Conservation (phyloP, 2,113 vertebrate genomes). For the Nothobranchius furzeri region DNA sequence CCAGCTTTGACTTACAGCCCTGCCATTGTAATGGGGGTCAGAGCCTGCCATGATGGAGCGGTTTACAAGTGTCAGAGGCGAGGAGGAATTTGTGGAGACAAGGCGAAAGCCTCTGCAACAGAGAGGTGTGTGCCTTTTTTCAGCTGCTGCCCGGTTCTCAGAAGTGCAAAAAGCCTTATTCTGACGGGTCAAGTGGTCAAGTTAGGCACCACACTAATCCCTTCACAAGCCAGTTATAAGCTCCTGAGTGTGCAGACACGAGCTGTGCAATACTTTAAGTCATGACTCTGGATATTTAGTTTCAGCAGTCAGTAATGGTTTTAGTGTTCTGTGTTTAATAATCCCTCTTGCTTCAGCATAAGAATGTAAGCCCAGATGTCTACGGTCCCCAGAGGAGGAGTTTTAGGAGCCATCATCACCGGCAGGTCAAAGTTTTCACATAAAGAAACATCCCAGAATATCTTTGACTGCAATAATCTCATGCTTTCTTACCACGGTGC, state of each 20-base stretch:
- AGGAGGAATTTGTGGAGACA: slow-evolving; percentile 55
- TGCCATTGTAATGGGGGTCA: slow-evolving; percentile 60
- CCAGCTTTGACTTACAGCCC: slow-evolving; percentile 49
- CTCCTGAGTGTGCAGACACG: slow-evolving; percentile 52
- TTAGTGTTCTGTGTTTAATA: slow-evolving; percentile 7
- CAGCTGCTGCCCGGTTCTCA: slow-evolving; percentile 20
- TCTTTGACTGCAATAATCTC: not conserved
- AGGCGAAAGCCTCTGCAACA: slow-evolving; percentile 43
- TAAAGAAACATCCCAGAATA: slow-evolving; percentile 3
- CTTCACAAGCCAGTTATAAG: slow-evolving; percentile 68
- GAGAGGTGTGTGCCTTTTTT: slow-evolving; percentile 44
- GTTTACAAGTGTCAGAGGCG: slow-evolving; percentile 65
- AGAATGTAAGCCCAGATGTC: not conserved
- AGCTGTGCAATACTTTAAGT: slow-evolving; percentile 35
- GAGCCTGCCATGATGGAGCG: slow-evolving; percentile 31
- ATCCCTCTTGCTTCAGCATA: not conserved
- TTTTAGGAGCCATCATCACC: not conserved
- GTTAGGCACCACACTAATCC: slow-evolving; percentile 70
- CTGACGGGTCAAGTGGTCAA: slow-evolving; percentile 66
- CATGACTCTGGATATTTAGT: slow-evolving; percentile 21
- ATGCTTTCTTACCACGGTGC: not conserved
- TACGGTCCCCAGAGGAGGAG: not conserved
- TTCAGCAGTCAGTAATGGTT: slow-evolving; percentile 8
- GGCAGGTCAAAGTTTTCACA: not conserved
- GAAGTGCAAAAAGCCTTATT: slow-evolving; percentile 40